Conservation (phyloP, 1,140 invertebrate genomes). For the Metopolophium dirhodum region DNA sequence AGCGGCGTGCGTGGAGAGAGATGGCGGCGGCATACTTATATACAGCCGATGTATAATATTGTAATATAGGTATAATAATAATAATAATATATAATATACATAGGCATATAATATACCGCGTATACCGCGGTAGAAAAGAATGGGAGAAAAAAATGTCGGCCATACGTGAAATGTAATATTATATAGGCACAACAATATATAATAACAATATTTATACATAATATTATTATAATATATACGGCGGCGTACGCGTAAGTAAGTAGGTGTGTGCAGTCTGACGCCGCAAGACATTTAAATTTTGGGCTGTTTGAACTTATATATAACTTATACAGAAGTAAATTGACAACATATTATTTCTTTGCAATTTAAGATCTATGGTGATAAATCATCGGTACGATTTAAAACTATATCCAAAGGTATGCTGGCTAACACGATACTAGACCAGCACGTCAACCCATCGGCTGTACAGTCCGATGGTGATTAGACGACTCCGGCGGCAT, state of each 20-base stretch:
- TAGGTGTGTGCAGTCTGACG: neutral
- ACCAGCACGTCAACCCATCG: too few relatives aligned
- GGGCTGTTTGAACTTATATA: neutral
- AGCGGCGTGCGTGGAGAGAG: neutral
- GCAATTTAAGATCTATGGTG: too few relatives aligned
- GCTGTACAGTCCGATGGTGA: too few relatives aligned
- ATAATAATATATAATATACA: neutral
- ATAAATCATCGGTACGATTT: too few relatives aligned
- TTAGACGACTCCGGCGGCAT: too few relatives aligned
- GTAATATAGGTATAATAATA: neutral
- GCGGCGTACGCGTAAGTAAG: too few relatives aligned
- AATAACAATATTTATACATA: neutral
- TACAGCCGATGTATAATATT: neutral
- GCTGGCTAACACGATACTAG: too few relatives aligned
- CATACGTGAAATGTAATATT: neutral
- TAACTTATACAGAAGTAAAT: too few relatives aligned
- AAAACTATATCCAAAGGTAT: too few relatives aligned
- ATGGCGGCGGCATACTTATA: neutral
- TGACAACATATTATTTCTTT: too few relatives aligned
- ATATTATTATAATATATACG: too few relatives aligned
- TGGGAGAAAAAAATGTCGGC: neutral
- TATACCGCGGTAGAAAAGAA: neutral
- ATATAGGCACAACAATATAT: neutral
- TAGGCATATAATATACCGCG: too few relatives aligned
- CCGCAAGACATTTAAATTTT: neutral